Evolutionary conservation across 2,797 vertebrate species (phyloP).

Genomic region (Crenuchus spilurus): DNA sequence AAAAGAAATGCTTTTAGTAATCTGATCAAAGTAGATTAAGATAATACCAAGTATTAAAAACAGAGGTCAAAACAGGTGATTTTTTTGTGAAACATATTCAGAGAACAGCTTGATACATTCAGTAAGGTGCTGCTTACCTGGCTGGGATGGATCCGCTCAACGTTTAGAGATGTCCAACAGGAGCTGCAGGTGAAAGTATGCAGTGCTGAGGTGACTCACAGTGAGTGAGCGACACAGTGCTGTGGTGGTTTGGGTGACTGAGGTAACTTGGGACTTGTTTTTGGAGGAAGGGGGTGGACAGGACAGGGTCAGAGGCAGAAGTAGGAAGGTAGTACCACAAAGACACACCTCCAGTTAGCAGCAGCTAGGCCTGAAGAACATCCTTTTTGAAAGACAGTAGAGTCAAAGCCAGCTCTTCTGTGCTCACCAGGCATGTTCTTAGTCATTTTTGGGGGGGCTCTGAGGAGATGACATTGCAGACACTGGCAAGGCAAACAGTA

Average conservation of each 20-base stretch:
- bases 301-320: neutral
- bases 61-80: no score
- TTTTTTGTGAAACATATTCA: no score
- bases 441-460: no score
- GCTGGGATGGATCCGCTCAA: neutral
- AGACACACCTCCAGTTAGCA: conserved; percentile 35
- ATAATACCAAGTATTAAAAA: no score
- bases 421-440: no score
- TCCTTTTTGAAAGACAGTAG: neutral
- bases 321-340: conserved; percentile 17
- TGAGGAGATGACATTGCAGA: no score
- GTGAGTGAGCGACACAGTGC: conserved; percentile 25
- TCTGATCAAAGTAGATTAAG: no score
- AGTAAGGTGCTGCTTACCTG: conserved; percentile 7
- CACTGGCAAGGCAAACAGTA: no score
- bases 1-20: no score
- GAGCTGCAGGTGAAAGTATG: neutral
- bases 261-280: neutral
- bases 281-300: neutral
- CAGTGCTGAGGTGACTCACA: conserved; percentile 15
- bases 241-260: conserved; percentile 1
- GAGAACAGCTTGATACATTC: neutral
- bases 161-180: neutral
- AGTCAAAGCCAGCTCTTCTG: neutral
- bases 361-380: neutral